A percentile compares a stretch with the other conserved stretches of the same genome.
Conservation (phyloP, 2,888 invertebrate genomes). For the Cremastinae sp. region DNA sequence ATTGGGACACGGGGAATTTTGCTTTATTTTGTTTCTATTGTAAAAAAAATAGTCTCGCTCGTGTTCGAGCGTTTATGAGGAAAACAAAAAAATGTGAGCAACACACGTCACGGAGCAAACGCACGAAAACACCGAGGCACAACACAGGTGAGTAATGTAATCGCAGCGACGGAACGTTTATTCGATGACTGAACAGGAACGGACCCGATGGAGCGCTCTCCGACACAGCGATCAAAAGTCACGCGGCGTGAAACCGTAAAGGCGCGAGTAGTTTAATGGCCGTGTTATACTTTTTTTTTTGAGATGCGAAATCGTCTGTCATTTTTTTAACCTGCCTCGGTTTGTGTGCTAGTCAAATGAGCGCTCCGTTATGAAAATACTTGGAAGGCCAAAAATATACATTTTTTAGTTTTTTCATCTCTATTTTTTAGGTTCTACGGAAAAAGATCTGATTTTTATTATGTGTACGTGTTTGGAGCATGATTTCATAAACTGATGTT, state of each 20-base stretch:
- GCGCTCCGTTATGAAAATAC: too few relatives aligned
- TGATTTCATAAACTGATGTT: too few relatives aligned
- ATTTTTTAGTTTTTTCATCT: too few relatives aligned
- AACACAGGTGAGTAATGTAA: constrained; percentile 9
- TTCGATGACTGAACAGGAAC: constrained; percentile 32
- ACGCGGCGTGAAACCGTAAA: constrained; percentile 55
- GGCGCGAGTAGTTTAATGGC: constrained; percentile 42
- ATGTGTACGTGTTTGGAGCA: too few relatives aligned
- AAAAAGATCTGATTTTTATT: too few relatives aligned
- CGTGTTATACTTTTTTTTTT: constrained; percentile 15
- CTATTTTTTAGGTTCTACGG: too few relatives aligned
- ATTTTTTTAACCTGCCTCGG: background rate
- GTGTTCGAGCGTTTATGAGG: background rate
- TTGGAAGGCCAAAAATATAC: too few relatives aligned
- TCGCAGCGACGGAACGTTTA: background rate
- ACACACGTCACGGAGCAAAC: background rate
- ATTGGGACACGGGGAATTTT: background rate
- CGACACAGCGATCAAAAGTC: constrained; percentile 42
- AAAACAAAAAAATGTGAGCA: background rate
- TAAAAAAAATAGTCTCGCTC: background rate
- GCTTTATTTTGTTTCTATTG: background rate
- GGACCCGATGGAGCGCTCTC: constrained; percentile 21
- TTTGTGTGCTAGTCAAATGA: background rate
- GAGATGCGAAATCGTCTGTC: constrained; percentile 12
- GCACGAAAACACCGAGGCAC: background rate